Percentiles rank a stretch among this genome's conserved stretches.
These are phyloP conservation scores for Scelioninae gen. 2 DNA, from an alignment of 2,888 invertebrate species.

Conservation along the genomic window DNA sequence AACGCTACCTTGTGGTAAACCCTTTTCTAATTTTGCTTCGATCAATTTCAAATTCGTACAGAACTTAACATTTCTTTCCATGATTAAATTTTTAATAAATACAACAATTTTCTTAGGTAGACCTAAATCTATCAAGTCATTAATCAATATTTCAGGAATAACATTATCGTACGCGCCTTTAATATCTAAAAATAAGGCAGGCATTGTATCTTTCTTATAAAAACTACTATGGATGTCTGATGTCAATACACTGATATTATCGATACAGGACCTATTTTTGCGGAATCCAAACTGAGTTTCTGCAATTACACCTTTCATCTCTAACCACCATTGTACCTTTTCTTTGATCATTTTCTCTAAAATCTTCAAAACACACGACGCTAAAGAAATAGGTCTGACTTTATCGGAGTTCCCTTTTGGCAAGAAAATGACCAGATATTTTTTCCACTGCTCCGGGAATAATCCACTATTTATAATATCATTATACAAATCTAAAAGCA, in stretches of 20 bases:
- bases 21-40: constrained; percentile 5
- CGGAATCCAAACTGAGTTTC: constrained; percentile 16
- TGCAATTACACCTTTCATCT: background rate
- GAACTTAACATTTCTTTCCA: background rate
- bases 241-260: constrained; percentile 12
- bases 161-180: constrained; percentile 37
- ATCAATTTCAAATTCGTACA: constrained; percentile 1
- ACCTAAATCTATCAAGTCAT: constrained; percentile 23
- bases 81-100: constrained; percentile 31
- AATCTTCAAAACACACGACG: constrained; percentile 47
- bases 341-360: constrained; percentile 48
- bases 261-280: constrained; percentile 19
- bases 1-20: constrained; percentile 41
- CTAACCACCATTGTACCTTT: constrained; percentile 31
- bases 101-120: constrained; percentile 16
- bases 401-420: constrained; percentile 49
- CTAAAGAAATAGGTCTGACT: constrained; percentile 53
- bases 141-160: constrained; percentile 24
- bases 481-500: constrained; percentile 25
- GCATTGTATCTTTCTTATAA: constrained; percentile 12
- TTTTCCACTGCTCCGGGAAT: constrained; percentile 45
- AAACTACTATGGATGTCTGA: constrained; percentile 18
- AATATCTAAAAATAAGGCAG: constrained; percentile 23
- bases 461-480: constrained; percentile 3
- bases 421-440: constrained; percentile 49